These are phyloP conservation scores for Listronotus oregonensis DNA, from an alignment of 1,140 invertebrate genomes.

Conservation along the genomic window DNA sequence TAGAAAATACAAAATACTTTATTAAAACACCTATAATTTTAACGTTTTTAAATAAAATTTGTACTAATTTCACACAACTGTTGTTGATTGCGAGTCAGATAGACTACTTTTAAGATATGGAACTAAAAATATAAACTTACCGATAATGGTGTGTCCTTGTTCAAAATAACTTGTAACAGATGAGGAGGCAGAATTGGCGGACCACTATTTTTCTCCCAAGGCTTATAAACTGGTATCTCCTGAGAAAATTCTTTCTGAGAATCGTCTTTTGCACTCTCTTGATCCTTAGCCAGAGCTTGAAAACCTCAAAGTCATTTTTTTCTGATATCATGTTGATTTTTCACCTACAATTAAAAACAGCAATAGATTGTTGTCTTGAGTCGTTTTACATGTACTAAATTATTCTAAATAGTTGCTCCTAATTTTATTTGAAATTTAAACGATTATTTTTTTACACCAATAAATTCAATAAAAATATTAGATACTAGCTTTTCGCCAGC, in stretches of 20 bases:
- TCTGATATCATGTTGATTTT: conserved; percentile 91
- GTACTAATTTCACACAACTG: no score
- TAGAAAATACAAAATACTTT: no score
- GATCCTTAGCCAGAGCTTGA: conserved; percentile 95
- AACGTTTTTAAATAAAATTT: no score
- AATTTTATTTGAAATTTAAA: no score
- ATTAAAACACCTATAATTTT: no score
- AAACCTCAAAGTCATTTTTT: conserved; percentile 96
- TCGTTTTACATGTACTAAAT: no score
- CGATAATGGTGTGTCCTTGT: conserved; percentile 95
- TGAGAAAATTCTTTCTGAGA: conserved; percentile 80
- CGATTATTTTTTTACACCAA: no score
- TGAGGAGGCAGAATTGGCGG: conserved; percentile 98
- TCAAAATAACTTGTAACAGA: conserved; percentile 96
- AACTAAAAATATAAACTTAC: conserved; percentile 62
- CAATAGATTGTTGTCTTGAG: background rate
- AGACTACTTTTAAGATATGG: background rate
- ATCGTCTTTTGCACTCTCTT: conserved; percentile 72
- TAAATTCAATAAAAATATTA: no score
- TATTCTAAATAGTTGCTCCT: no score
- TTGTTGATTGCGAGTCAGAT: no score
- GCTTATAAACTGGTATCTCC: conserved; percentile 86
- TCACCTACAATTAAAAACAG: conserved; percentile 63
- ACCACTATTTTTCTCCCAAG: conserved; percentile 88
- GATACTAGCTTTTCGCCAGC: no score